phyloP scores from a whole-genome alignment of 2,888 invertebrate species.

The Empis stercorea region DNA sequence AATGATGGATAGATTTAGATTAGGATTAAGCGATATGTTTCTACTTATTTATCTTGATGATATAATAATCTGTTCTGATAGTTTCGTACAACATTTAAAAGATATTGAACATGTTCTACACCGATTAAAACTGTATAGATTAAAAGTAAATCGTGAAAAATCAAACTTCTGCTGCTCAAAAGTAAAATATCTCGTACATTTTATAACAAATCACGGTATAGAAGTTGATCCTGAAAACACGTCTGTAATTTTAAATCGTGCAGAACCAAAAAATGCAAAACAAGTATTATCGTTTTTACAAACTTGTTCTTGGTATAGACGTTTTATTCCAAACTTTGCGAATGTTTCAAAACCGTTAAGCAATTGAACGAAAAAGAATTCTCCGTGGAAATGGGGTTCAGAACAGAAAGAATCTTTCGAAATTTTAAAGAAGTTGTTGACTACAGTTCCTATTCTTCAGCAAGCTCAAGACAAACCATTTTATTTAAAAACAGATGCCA shows the following conservation, averaged over 20 bases:
- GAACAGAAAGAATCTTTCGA: slow-evolving; percentile 15
- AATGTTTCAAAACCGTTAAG: slow-evolving; percentile 20
- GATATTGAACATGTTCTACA: slow-evolving; percentile 19
- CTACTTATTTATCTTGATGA: slow-evolving; percentile 19
- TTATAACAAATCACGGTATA: slow-evolving; percentile 14
- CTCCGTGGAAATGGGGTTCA: slow-evolving; percentile 18
- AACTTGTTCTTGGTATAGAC: slow-evolving; percentile 11
- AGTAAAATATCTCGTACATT: slow-evolving; percentile 4
- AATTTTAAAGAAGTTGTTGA: slow-evolving; percentile 12
- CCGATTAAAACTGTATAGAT: slow-evolving; percentile 12
- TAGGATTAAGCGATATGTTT: slow-evolving; percentile 2
- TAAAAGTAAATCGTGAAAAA: slow-evolving; percentile 8
- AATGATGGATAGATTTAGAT: slow-evolving; percentile 5
- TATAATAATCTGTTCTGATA: slow-evolving; percentile 15
- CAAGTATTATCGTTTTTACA: slow-evolving; percentile 14
- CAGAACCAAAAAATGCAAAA: slow-evolving; percentile 13
- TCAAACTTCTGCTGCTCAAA: neutral
- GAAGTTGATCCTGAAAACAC: slow-evolving; percentile 14
- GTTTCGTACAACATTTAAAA: slow-evolving; percentile 14
- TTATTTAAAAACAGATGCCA: slow-evolving; percentile 18
- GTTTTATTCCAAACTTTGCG: slow-evolving; percentile 11
- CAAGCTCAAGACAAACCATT: slow-evolving; percentile 17
- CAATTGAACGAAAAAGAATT: slow-evolving; percentile 16
- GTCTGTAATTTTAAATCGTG: slow-evolving; percentile 11
- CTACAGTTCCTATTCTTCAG: slow-evolving; percentile 12